Base-by-base conservation (phyloP, 2,888 invertebrate genomes). In the Rotaria socialis region DNA sequence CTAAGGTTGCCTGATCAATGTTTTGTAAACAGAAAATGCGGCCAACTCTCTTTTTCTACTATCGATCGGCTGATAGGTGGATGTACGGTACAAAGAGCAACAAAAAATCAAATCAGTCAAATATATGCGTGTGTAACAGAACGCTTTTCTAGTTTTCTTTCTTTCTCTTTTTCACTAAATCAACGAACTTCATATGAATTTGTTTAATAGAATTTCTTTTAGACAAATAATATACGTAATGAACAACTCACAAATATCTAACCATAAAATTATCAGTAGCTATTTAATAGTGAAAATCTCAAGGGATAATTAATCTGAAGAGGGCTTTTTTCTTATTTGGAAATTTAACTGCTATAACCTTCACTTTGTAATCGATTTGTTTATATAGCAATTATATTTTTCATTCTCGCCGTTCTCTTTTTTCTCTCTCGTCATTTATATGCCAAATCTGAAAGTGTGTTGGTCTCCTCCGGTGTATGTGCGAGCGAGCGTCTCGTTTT, bases 281-380 rank as follows among this genome's bases (percentile, higher is more conserved):
- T 19, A 67, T 41, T 19, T 35, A 67, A 14, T 35, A 67, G 35
- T 19, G 7, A 67, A 35, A 35, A 35, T 27, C 35, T 19, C 35
- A 5, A 16, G 5, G 16, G 35, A 5, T 67, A 67, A 1, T 67
- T 67, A 67, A 67, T 19, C 35, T 35, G 35, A 67, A 35, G 35
- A 19, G 19, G 0, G 3, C 7, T 14, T 35, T 35, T 19, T 67
- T 35, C 35, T 67, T 67, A 67, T 35, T 67, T 67, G 35, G 5
- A 67, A 35, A 67, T 67, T 19, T 35, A 35, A 67, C 35, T 35
- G 16, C 24, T 35, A 35, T 35, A 67, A 35, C 35, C 67, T 35
- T 35, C 27, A 35, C 67, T 67, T 16, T 67, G 67, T 67, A 67
- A 67, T 27, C 67, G 67, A 67, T 67, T 67, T 67, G 67, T 67